phyloP scores from a whole-genome alignment of 1,140 invertebrate species.

The Leptonema lineaticorne region DNA sequence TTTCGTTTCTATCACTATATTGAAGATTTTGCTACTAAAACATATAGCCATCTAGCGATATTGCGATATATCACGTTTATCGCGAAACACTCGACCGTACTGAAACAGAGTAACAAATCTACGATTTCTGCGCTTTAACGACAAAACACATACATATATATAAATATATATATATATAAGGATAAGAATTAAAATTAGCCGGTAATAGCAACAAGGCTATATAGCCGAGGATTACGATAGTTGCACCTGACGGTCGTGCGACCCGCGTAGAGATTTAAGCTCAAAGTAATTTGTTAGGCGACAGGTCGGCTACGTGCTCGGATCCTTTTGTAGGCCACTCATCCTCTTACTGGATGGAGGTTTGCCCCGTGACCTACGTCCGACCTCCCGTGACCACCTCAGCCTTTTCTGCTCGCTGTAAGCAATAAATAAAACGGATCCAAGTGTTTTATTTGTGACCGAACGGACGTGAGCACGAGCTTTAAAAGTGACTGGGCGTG shows the following conservation, averaged over 20 bases:
- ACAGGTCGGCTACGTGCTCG: slow-evolving; percentile 11
- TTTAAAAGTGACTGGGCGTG: background rate
- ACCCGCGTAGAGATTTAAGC: slow-evolving; percentile 19
- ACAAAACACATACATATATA: too few relatives aligned
- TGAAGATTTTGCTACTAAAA: too few relatives aligned
- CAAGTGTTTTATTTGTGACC: background rate
- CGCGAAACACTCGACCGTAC: too few relatives aligned
- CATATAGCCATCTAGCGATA: too few relatives aligned
- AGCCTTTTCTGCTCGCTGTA: background rate
- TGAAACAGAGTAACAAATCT: too few relatives aligned
- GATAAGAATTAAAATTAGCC: background rate
- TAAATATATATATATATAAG: too few relatives aligned
- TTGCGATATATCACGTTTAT: too few relatives aligned
- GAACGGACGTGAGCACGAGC: background rate
- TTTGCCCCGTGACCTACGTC: too few relatives aligned
- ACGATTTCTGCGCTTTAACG: too few relatives aligned
- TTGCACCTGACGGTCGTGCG: slow-evolving; percentile 9
- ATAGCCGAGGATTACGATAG: slow-evolving; percentile 2
- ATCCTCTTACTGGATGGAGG: too few relatives aligned
- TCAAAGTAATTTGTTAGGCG: slow-evolving; percentile 25
- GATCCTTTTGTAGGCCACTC: background rate
- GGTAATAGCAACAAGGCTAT: background rate
- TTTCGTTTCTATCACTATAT: too few relatives aligned
- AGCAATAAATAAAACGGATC: slow-evolving; percentile 22
- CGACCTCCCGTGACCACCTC: too few relatives aligned